Evolutionary conservation across 2,113 vertebrate genomes (phyloP).

Genomic region (Excalfactoria chinensis): DNA sequence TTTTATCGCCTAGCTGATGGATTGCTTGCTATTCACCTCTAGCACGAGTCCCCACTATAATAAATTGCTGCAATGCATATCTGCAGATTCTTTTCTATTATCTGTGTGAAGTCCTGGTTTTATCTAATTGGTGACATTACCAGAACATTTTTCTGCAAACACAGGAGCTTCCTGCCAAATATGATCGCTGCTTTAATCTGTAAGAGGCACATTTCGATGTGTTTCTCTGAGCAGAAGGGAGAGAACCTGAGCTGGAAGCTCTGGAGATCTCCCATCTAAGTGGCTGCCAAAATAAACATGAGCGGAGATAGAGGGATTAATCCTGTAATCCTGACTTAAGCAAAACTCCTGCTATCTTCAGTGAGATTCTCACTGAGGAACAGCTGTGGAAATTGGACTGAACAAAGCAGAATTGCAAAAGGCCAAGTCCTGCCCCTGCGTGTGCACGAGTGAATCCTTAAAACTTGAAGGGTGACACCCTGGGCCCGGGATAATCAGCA

Average conservation of each 20-base stretch:
- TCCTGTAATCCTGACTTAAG: slow-evolving; percentile 53
- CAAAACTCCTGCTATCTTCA: slow-evolving; percentile 54
- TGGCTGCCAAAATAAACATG: slow-evolving; percentile 55
- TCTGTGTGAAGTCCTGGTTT: not conserved
- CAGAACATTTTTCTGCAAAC: slow-evolving; percentile 17
- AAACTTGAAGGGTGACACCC: not conserved
- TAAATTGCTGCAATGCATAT: slow-evolving; percentile 37
- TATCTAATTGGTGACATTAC: slow-evolving; percentile 42
- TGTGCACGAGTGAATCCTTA: not conserved
- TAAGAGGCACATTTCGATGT: not conserved
- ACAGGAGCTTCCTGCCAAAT: not conserved
- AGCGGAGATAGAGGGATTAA: slow-evolving; percentile 53
- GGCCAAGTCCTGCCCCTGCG: slow-evolving; percentile 17
- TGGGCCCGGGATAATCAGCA: not conserved
- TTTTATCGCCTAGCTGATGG: slow-evolving; percentile 16
- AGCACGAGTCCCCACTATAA: not conserved
- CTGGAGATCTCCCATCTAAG: not conserved
- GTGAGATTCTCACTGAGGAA: not conserved
- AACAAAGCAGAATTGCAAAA: slow-evolving; percentile 26
- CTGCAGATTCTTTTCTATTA: slow-evolving; percentile 6
- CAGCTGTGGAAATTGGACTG: slow-evolving; percentile 54
- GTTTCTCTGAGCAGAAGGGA: not conserved
- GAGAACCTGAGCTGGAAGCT: slow-evolving; percentile 13
- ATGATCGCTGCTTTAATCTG: not conserved
- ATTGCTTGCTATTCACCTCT: slow-evolving; percentile 37